Percentiles rank a stretch among this genome's conserved stretches.
phyloP scores from a whole-genome alignment of 2,113 vertebrate genomes.

The Spea bombifrons region DNA sequence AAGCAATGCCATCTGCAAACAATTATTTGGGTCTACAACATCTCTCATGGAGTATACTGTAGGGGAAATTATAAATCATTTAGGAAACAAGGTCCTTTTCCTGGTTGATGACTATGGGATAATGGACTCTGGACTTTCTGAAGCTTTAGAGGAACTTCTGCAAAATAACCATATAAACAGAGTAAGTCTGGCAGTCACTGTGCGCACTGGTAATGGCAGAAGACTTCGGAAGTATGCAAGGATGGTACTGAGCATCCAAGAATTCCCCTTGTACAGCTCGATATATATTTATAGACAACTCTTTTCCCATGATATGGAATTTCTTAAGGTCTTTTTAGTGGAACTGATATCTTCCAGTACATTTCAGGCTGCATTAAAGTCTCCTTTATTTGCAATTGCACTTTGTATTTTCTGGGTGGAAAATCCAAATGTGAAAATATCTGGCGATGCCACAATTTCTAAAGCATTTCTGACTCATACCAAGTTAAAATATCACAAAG shows the following conservation, averaged over 20 bases:
- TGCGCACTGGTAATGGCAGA: conserved; percentile 31
- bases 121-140: neutral
- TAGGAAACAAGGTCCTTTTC: conserved; percentile 52
- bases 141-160: conserved; percentile 48
- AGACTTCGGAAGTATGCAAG: conserved; percentile 46
- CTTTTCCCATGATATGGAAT: conserved; percentile 26
- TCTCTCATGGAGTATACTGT: conserved; percentile 43
- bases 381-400: conserved; percentile 23
- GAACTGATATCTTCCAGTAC: neutral
- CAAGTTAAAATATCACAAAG: conserved; percentile 1
- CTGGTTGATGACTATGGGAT: conserved; percentile 55
- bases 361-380: conserved; percentile 43
- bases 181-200: conserved; percentile 49
- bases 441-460: conserved; percentile 6
- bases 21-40: conserved; percentile 27
- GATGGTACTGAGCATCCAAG: conserved; percentile 31
- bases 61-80: conserved; percentile 15
- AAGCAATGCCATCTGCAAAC: conserved; percentile 41
- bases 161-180: conserved; percentile 48
- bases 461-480: conserved; percentile 23
- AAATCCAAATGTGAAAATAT: conserved; percentile 5
- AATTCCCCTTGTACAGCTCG: conserved; percentile 52
- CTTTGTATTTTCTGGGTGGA: conserved; percentile 23
- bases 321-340: conserved; percentile 7
- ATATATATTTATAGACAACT: conserved; percentile 42